A percentile compares a stretch with the other conserved stretches of the same genome.
These are phyloP conservation scores for Periophthalmus modestus DNA, from an alignment of 2,113 vertebrate species.

Conservation along the genomic window DNA sequence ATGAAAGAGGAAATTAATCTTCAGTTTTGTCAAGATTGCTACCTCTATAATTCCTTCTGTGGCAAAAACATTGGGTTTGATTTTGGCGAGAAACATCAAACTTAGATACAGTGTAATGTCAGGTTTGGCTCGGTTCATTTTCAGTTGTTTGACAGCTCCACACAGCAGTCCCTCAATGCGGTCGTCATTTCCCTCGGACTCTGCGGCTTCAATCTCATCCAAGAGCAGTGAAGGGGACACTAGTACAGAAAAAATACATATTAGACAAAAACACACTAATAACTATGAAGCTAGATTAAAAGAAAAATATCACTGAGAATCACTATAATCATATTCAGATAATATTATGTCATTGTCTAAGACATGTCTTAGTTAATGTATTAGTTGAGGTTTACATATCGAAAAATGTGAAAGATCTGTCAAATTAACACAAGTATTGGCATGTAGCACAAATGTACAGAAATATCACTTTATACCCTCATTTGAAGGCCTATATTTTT, in stretches of 20 bases:
- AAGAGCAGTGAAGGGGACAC: conserved; percentile 86
- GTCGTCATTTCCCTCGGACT: conserved; percentile 92
- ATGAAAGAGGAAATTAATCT: background rate
- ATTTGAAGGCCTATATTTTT: too few species aligned
- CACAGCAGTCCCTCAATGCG: conserved; percentile 93
- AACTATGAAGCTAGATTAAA: too few species aligned
- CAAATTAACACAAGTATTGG: too few species aligned
- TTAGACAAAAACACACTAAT: background rate
- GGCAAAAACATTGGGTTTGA: conserved; percentile 98
- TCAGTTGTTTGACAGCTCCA: conserved; percentile 92
- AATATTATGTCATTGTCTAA: too few species aligned
- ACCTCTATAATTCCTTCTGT: conserved; percentile 98
- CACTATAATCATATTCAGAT: too few species aligned
- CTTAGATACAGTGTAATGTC: conserved; percentile 92
- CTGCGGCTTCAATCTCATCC: conserved; percentile 94
- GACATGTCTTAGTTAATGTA: too few species aligned
- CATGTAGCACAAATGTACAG: too few species aligned
- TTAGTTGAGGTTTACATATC: too few species aligned
- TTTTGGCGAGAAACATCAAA: conserved; percentile 97
- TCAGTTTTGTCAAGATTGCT: conserved; percentile 16
- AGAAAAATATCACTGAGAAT: too few species aligned
- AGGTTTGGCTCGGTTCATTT: conserved; percentile 92
- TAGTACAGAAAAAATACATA: conserved; percentile 43
- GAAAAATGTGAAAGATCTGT: too few species aligned
- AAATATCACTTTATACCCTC: too few species aligned